Evolutionary conservation across 1,140 invertebrate genomes (phyloP), one percentile per base, ranked within the genome.

Genomic region (Harpegnathos saltator): DNA sequence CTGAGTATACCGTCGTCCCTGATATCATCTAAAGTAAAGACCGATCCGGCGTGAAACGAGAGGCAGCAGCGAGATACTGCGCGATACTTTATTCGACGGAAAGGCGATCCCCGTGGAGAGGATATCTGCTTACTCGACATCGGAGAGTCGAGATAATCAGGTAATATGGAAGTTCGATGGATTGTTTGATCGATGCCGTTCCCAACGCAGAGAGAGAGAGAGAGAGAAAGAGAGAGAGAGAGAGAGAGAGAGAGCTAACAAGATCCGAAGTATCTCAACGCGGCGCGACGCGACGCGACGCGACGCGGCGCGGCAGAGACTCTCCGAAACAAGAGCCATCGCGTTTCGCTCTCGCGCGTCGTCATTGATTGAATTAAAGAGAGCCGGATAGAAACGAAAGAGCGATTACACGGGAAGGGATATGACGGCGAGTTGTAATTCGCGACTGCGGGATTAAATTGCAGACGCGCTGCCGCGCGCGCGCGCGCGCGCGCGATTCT

Each of bases 111-210:
- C 38, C 17, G 52, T 73, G 12, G 54, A 62, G 54, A 73, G 24
- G 72, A 56, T 87, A 63, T 83, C 82, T 71, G 69, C 58, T 87
- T 84, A 87, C 75, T 77, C 56, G 75, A 58, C 29, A 38, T 24
- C 33, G 54, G 26, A 59, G 29, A 87, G 73, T 50, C 50, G 33
- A 68, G 61, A 84, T 87, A 84, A 84, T 84, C 73, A 80, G 29
- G 68, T 78, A 84, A 56, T 59, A n/a, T 71, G 74, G 77, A 73
- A 65, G 65, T 81, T 74, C 84, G 54, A 75, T 69, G 65, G 62
- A 85, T 83, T 85, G 72, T 85, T 83, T 65, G 72, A 85, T 85
- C 84, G 59, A 83, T 77, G 80, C 56, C 63, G 58, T 61, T 63
- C 56, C n/a, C n/a, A n/a, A n/a, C n/a, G n/a, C n/a, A n/a, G n/a